A percentile compares a stretch with the other conserved stretches of the same genome.
phyloP scores from a whole-genome alignment of 2,888 invertebrate species.

The Oxytorus armatus region DNA sequence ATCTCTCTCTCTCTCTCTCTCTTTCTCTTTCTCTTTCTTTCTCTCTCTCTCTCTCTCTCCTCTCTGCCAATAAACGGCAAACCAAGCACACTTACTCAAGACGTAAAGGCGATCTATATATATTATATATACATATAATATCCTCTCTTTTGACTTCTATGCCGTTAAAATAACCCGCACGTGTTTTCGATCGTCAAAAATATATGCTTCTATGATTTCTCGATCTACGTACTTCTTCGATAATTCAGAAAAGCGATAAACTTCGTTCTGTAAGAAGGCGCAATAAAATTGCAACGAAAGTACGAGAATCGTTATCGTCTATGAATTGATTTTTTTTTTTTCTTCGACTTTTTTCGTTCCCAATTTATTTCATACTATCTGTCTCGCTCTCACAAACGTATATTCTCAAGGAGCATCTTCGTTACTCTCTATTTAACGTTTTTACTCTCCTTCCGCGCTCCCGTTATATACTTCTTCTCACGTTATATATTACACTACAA shows the following conservation, averaged over 20 bases:
- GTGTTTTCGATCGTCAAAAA: slow-evolving; percentile 60
- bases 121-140: neutral
- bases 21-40: slow-evolving; percentile 29
- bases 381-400: too few species aligned
- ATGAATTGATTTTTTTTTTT: neutral
- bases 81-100: slow-evolving; percentile 9
- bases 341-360: too few species aligned
- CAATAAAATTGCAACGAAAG: too few species aligned
- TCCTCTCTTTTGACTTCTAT: neutral
- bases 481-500: neutral
- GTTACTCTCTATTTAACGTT: too few species aligned
- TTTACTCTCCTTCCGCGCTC: too few species aligned
- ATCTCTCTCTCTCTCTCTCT: slow-evolving; percentile 9
- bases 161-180: slow-evolving; percentile 68
- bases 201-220: slow-evolving; percentile 10
- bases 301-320: neutral
- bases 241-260: too few species aligned
- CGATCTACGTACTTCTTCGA: slow-evolving; percentile 4
- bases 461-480: neutral
- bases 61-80: slow-evolving; percentile 39
- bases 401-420: too few species aligned
- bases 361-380: too few species aligned
- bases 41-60: slow-evolving; percentile 32
- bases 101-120: slow-evolving; percentile 43
- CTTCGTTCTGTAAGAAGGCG: too few species aligned